A percentile compares a stretch with the other conserved stretches of the same genome.
Evolutionary conservation across 2,113 vertebrate species (phyloP).

Genomic region (Nymphicus hollandicus): DNA sequence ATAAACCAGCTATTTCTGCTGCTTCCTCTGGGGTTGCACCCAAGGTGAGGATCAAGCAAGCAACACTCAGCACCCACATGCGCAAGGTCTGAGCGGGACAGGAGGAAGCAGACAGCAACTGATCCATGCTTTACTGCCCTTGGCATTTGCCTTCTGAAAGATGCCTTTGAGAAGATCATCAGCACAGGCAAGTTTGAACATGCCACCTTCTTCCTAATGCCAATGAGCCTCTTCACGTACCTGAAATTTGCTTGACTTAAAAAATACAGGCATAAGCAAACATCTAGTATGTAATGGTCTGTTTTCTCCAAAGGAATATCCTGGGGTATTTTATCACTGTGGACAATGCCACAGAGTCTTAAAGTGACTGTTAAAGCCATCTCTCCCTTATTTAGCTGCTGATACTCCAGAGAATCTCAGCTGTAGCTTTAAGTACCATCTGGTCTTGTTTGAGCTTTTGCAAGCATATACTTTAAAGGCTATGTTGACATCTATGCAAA

Average conservation of each 20-base stretch:
- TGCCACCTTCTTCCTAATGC: neutral
- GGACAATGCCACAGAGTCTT: neutral
- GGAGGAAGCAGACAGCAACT: neutral
- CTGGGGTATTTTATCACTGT: neutral
- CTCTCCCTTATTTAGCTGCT: neutral
- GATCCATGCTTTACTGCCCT: neutral
- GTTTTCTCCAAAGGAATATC: neutral
- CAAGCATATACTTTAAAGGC: neutral
- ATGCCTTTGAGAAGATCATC: neutral
- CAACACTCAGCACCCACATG: neutral
- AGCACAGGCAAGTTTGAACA: neutral
- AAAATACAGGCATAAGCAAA: neutral
- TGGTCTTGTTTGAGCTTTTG: neutral
- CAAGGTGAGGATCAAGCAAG: neutral
- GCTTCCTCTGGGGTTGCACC: neutral
- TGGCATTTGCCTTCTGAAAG: neutral
- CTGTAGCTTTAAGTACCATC: neutral
- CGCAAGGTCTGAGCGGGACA: rapidly evolving
- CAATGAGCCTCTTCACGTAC: neutral
- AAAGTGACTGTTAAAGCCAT: neutral
- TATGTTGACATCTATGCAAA: neutral
- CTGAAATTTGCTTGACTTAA: neutral
- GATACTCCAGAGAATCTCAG: neutral
- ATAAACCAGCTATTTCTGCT: neutral
- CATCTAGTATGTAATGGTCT: neutral